Conservation (phyloP, 2,888 invertebrate genomes). For the Oligia fasciuncula region DNA sequence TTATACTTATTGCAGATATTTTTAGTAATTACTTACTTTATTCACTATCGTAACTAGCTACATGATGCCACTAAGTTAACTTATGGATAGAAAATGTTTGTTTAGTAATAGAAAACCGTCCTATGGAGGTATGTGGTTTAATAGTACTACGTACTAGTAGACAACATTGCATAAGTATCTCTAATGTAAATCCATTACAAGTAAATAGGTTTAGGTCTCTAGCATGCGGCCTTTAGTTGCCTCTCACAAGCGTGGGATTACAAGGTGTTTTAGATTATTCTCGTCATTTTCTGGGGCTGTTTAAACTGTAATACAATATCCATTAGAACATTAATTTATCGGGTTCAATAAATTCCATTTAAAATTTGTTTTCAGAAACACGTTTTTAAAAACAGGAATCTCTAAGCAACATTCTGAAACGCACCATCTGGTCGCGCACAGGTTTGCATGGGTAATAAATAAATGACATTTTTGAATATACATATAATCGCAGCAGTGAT, state of each 20-base stretch:
- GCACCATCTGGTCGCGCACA: neutral
- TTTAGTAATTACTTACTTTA: too few relatives aligned
- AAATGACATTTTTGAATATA: neutral
- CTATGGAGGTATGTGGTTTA: neutral
- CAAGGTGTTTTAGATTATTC: neutral
- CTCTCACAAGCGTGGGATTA: constrained; percentile 11
- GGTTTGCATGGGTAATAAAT: neutral
- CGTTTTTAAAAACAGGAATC: neutral
- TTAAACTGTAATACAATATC: neutral
- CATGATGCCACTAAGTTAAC: too few relatives aligned
- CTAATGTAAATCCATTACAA: neutral
- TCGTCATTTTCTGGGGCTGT: neutral
- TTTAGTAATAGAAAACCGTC: too few relatives aligned
- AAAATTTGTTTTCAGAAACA: neutral
- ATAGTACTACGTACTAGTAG: neutral
- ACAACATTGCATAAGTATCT: neutral
- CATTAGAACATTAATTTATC: neutral
- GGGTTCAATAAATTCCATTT: neutral
- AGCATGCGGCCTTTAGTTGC: neutral
- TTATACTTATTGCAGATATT: too few relatives aligned
- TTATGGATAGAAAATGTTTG: too few relatives aligned
- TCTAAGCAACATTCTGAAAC: neutral
- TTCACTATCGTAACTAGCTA: too few relatives aligned
- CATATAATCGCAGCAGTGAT: neutral
- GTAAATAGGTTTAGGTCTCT: neutral